A percentile compares a stretch with the other conserved stretches of the same genome.
These are phyloP conservation scores for Pseudoatta argentina DNA, from an alignment of 1,140 invertebrate genomes.

Conservation along the genomic window DNA sequence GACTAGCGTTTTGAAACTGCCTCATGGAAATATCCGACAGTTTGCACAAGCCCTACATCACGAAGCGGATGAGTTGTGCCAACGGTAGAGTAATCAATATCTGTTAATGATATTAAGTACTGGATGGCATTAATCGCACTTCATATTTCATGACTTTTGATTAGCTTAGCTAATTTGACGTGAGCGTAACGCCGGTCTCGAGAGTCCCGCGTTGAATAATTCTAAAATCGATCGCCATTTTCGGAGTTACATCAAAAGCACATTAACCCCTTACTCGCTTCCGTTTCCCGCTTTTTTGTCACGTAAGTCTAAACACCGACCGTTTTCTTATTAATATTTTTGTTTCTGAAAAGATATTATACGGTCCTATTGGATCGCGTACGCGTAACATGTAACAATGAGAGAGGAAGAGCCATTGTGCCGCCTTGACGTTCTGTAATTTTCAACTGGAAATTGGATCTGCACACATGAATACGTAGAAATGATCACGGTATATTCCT, in stretches of 20 bases:
- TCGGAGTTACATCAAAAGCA: conserved; percentile 30
- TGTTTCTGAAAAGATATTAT: background rate
- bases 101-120: conserved; percentile 43
- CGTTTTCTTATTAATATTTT: background rate
- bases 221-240: conserved; percentile 12
- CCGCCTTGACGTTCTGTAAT: conserved; percentile 39
- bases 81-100: conserved; percentile 47
- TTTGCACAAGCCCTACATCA: conserved; percentile 76
- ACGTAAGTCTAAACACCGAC: background rate
- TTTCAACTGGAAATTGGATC: conserved; percentile 51
- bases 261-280: conserved; percentile 1
- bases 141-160: conserved; percentile 52
- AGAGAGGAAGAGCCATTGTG: conserved; percentile 36
- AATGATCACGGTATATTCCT: conserved; percentile 38
- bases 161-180: conserved; percentile 43
- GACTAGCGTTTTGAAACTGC: background rate
- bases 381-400: conserved; percentile 33
- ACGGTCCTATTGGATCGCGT: background rate
- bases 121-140: conserved; percentile 8
- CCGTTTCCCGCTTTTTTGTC: background rate
- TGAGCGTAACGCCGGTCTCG: conserved; percentile 10
- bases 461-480: conserved; percentile 22
- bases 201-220: conserved; percentile 12
- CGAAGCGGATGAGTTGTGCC: conserved; percentile 78
- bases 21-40: conserved; percentile 58